phyloP scores from a whole-genome alignment of 1,140 invertebrate species.

The Neocloeon triangulifer region DNA sequence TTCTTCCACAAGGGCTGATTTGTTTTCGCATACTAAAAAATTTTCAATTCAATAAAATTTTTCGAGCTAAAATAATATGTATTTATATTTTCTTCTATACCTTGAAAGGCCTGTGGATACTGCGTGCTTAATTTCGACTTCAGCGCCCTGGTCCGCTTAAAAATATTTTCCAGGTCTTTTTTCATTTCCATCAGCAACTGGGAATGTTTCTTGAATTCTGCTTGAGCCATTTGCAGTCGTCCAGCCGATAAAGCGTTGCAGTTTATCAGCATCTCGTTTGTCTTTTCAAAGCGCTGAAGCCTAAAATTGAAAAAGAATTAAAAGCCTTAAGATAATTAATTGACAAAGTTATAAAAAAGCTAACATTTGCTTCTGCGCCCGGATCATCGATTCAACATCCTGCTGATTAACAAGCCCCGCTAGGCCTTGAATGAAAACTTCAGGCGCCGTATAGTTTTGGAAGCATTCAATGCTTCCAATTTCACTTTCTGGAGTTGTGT shows the following conservation, averaged over 20 bases:
- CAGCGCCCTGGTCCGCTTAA: conserved; percentile 35
- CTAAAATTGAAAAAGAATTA: conserved; percentile 27
- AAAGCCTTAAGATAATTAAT: conserved; percentile 5
- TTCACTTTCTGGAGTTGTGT: conserved; percentile 36
- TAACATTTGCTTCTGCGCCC: conserved; percentile 79
- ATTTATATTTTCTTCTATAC: too few species aligned
- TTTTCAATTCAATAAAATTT: too few species aligned
- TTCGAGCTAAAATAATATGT: too few species aligned
- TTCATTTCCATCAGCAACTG: conserved; percentile 42
- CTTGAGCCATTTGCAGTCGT: conserved; percentile 52
- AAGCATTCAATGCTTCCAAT: conserved; percentile 55
- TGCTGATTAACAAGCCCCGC: conserved; percentile 77
- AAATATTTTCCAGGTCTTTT: conserved; percentile 34
- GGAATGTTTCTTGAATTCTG: conserved; percentile 77
- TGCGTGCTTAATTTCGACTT: conserved; percentile 63
- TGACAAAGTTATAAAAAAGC: conserved; percentile 5
- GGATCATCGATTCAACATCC: conserved; percentile 72
- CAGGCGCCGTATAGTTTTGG: conserved; percentile 70
- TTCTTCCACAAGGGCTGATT: too few species aligned
- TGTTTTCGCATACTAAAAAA: too few species aligned
- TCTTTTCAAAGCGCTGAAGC: conserved; percentile 88
- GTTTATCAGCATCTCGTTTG: conserved; percentile 91
- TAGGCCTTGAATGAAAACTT: conserved; percentile 73
- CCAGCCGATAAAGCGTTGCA: conserved; percentile 70
- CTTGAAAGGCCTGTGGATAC: conserved; percentile 64